Percentiles rank a stretch among this genome's conserved stretches.
phyloP scores from a whole-genome alignment of 2,888 invertebrate species.

The Nephrocerus scutellatus region DNA sequence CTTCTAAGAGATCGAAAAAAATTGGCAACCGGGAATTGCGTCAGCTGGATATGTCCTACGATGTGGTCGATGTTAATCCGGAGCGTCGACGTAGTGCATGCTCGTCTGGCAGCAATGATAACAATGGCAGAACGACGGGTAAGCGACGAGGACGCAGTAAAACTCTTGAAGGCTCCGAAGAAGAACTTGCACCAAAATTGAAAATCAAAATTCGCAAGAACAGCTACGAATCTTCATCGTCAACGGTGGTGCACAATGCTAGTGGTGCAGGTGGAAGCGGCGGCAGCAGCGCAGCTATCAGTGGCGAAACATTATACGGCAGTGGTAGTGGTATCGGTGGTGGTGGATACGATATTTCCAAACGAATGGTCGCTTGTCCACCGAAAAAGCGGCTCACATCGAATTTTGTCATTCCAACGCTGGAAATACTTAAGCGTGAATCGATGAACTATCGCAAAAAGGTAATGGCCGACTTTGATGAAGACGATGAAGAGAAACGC shows the following conservation, averaged over 20 bases:
- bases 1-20: constrained; percentile 54
- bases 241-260: too few species aligned
- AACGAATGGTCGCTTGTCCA: constrained; percentile 56
- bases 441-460: constrained; percentile 80
- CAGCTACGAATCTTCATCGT: constrained; percentile 41
- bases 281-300: constrained; percentile 23
- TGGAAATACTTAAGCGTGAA: constrained; percentile 74
- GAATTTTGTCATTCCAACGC: constrained; percentile 56
- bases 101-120: constrained; percentile 43
- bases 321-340: constrained; percentile 32
- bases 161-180: constrained; percentile 40
- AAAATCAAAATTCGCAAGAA: constrained; percentile 69
- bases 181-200: constrained; percentile 53
- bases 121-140: constrained; percentile 36
- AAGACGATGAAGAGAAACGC: constrained; percentile 53
- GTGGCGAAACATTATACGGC: constrained; percentile 16
- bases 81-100: constrained; percentile 49
- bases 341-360: constrained; percentile 43
- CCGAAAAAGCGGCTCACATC: constrained; percentile 69
- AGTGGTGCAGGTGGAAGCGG: constrained; percentile 28
- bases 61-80: constrained; percentile 49
- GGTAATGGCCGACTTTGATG: constrained; percentile 78
- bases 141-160: constrained; percentile 45
- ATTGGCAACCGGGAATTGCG: constrained; percentile 53
- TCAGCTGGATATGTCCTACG: constrained; percentile 56